phyloP scores from a whole-genome alignment of 2,797 vertebrate genomes.

The Rachycentron canadum region DNA sequence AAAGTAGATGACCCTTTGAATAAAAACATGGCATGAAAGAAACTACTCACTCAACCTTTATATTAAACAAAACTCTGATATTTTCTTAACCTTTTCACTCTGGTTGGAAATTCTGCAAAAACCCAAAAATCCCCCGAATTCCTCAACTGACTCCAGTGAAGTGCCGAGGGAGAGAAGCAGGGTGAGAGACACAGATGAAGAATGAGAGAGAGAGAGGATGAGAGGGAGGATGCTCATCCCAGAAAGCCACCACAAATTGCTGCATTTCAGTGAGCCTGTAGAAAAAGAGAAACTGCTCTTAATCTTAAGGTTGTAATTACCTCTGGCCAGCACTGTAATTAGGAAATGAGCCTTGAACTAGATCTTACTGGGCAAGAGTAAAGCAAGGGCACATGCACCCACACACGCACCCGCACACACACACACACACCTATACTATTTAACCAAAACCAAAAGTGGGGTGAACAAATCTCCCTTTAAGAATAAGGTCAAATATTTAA shows the following conservation, averaged over 20 bases:
- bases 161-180: conserved; percentile 34
- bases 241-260: conserved; percentile 82
- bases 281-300: conserved; percentile 78
- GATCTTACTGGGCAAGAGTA: conserved; percentile 64
- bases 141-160: conserved; percentile 43
- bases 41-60: conserved; percentile 10
- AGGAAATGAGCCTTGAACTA: conserved; percentile 84
- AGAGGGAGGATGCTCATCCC: conserved; percentile 77
- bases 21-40: conserved; percentile 8
- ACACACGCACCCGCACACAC: conserved; percentile 26
- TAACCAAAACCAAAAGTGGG: conserved; percentile 42
- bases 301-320: conserved; percentile 88
- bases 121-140: conserved; percentile 60
- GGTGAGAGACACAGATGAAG: conserved; percentile 39
- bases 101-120: conserved; percentile 52
- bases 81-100: conserved; percentile 31
- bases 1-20: conserved; percentile 12
- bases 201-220: conserved; percentile 50
- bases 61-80: conserved; percentile 11
- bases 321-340: conserved; percentile 84
- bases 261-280: conserved; percentile 79
- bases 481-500: conserved; percentile 65
- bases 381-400: conserved; percentile 34
- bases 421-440: conserved; percentile 36
- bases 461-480: conserved; percentile 39